Base-by-base conservation (phyloP, 2,113 vertebrate genomes). In the Heliornis fulica region DNA sequence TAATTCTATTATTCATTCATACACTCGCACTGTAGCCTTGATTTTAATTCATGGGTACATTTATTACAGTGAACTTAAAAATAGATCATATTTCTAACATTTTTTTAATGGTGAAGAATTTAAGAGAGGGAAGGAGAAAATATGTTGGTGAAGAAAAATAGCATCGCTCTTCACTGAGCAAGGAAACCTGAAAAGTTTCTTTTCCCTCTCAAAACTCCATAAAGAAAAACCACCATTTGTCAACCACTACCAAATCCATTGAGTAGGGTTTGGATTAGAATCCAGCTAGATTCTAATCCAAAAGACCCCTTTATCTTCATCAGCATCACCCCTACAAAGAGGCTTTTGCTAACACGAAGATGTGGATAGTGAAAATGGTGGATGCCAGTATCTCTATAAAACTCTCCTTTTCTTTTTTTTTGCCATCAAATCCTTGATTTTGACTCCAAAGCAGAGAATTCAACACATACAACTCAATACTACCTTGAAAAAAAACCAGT, bases 371-470 rank as follows among this genome's bases (percentile, higher is more conserved):
- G 8, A 78, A 94, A 92, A 70, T 15, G 50, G 34, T 13, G 56
- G 51, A 63, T 75, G 40, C 31, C 68, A 45, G 10, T 9, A 81
- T 45, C 41, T 41, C 75, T 74, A 51, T 41, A 93, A 81, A 93
- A 64, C 41, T 40, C 25, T 77, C 23, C 20, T 91, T 50, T 84
- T 31, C 38, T 50, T 25, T 25, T 48, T 59, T 57, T 77, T 32
- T 29, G 4, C 41, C 57, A 31, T 75, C 36, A 89, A 88, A 90
- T 72, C 72, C 68, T 86, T 45, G 46, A 77, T 86, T 97, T 93
- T 59, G 50, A 79, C 85, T 94, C 85, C 60, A 51, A 90, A 92
- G 68, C 79, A 88, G 63, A 88, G 68, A 88, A 83, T 80, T 59
- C 71, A 85, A 56, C 78, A 71, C 63, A 48, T 22, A 83, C 32